Evolutionary conservation across 2,113 vertebrate species (phyloP).

Genomic region (Crocuta crocuta): DNA sequence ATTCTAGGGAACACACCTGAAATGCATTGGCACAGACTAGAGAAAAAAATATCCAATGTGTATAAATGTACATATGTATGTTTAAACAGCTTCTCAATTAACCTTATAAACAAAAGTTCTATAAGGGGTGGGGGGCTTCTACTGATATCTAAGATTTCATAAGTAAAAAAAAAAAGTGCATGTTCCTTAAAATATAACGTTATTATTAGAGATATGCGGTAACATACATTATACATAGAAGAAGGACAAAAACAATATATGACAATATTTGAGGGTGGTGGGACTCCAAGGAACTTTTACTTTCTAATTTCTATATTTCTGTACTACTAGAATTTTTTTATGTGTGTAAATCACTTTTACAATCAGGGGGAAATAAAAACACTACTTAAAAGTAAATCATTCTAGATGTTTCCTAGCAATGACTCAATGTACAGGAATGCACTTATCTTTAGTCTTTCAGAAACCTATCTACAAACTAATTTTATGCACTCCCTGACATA

Average conservation of each 20-base stretch:
- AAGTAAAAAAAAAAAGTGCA: neutral
- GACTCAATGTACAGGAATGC: conserved; percentile 25
- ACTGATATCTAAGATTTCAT: neutral
- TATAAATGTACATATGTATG: too few relatives aligned
- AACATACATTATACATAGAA: neutral
- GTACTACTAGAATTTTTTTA: neutral
- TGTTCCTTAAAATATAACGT: neutral
- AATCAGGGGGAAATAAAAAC: neutral
- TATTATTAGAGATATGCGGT: neutral
- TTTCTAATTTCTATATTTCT: conserved; percentile 31
- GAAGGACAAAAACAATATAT: neutral
- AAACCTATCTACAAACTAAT: conserved; percentile 27
- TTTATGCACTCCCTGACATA: neutral
- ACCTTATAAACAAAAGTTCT: neutral
- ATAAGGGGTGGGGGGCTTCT: neutral
- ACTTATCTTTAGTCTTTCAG: neutral
- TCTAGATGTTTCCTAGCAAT: neutral
- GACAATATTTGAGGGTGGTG: neutral
- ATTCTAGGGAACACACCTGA: neutral
- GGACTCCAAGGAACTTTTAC: neutral
- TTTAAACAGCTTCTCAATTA: neutral
- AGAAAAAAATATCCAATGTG: neutral
- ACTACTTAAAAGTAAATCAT: conserved; percentile 26
- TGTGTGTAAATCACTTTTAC: neutral
- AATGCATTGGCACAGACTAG: neutral